phyloP scores from a whole-genome alignment of 2,888 invertebrate species.

The Dolichomitus sp. region DNA sequence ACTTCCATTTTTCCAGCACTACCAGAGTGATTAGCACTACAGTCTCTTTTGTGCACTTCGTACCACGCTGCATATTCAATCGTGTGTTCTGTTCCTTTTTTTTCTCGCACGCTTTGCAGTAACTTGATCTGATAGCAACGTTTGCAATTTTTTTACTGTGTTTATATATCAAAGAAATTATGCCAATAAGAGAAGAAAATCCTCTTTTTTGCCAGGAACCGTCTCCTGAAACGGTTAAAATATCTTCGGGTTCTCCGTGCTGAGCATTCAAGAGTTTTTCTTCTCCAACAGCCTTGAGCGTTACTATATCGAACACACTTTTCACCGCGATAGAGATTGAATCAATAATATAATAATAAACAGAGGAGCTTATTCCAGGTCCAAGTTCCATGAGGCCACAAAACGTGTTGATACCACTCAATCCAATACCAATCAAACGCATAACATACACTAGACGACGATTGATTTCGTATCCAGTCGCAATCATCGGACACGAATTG shows the following conservation, averaged over 20 bases:
- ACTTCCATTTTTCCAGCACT: slow-evolving; percentile 56
- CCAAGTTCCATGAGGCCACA: too few species aligned
- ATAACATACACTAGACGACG: slow-evolving; percentile 45
- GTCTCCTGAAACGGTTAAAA: too few species aligned
- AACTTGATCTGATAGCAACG: slow-evolving; percentile 39
- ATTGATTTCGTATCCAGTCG: slow-evolving; percentile 39
- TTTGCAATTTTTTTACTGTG: slow-evolving; percentile 51
- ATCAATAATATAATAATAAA: too few species aligned
- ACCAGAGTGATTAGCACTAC: slow-evolving; percentile 43
- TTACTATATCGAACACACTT: too few species aligned
- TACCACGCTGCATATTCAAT: slow-evolving; percentile 48
- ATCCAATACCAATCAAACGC: slow-evolving; percentile 55
- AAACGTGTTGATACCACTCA: slow-evolving; percentile 47
- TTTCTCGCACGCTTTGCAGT: slow-evolving; percentile 51
- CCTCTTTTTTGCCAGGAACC: too few species aligned
- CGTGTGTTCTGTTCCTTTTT: slow-evolving; percentile 40
- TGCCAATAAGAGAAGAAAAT: not conserved
- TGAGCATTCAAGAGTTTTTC: too few species aligned
- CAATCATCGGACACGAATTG: too few species aligned
- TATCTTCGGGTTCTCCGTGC: too few species aligned
- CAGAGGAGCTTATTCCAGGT: too few species aligned
- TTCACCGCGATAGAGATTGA: too few species aligned
- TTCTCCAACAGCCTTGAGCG: too few species aligned
- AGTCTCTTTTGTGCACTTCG: slow-evolving; percentile 18
- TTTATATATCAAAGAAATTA: slow-evolving; percentile 42